Evolutionary conservation across 2,888 invertebrate species (phyloP), one percentile per base, ranked within the genome.

Genomic region (Drosophila parthenogenetica): DNA sequence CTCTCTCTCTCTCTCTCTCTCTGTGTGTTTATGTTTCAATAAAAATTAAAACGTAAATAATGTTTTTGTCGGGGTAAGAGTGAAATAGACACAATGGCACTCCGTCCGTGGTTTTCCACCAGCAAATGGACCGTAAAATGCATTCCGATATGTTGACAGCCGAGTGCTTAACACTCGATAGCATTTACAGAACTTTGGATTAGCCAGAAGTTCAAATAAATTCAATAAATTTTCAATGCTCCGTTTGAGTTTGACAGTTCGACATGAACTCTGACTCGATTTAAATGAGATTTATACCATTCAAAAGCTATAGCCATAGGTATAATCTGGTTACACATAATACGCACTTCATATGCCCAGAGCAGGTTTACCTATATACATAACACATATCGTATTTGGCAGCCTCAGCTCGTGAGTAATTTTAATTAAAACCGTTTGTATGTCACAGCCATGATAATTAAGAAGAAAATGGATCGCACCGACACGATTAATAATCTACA

Each of bases 21-120:
- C 58, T 62, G 46, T 60, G 55, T 39, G 61, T 29, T 8, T 59
- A 66, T 68, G 68, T 85, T 76, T 73, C 76, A 79, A 85, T 82
- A 78, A 78, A 80, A 73, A 87, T 87, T 85, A 82, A 82, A 85
- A 64, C 61, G 71, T 79, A 82, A 87, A 80, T 85, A 73, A 85
- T 70, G 77, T 62, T 68, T 57, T 16, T 17, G 13, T 5, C 13
- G 22, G 11, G 5, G 13, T 13, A 19, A 7, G 64, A 40, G 39
- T 35, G 29, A 8, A 35, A 13, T 13, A 35, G 51, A 37, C 42
- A 48, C 59, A 68, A 61, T 61, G 60, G 17, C 16, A 53, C 16
- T 25, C 25, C 25, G 14, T 13, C 14, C 42, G 17, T 39, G 39
- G 19, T 14, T 60, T 43, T 57, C 32, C 39, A 16, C 11, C 22